Conservation (phyloP, 2,113 vertebrate species). For the Hippoglossus stenolepis region DNA sequence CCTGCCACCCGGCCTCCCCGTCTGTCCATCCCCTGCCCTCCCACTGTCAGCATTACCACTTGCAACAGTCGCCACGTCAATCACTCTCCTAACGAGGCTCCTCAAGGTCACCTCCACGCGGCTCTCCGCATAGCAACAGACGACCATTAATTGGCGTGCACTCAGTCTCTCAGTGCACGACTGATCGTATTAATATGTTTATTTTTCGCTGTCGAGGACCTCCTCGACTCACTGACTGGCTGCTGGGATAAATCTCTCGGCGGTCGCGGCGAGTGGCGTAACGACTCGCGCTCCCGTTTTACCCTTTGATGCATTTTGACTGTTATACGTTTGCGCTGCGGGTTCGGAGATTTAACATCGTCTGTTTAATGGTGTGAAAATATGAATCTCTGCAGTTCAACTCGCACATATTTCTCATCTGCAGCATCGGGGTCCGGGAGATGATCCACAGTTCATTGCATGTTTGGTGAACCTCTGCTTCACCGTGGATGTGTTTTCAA, state of each 20-base stretch:
- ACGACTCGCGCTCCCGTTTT: constrained; percentile 54
- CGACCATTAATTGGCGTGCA: constrained; percentile 64
- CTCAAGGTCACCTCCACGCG: constrained; percentile 71
- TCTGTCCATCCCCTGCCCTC: constrained; percentile 35
- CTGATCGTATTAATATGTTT: constrained; percentile 75
- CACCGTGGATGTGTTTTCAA: constrained; percentile 16
- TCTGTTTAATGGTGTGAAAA: constrained; percentile 58
- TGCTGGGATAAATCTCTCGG: constrained; percentile 44
- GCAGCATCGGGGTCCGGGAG: constrained; percentile 18
- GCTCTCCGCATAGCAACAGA: constrained; percentile 56
- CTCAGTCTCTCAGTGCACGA: constrained; percentile 54
- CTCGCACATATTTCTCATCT: constrained; percentile 37
- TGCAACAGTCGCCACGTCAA: constrained; percentile 57
- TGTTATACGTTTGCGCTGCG: constrained; percentile 24
- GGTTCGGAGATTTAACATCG: constrained; percentile 37
- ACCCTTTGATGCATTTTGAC: constrained; percentile 58
- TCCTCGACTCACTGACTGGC: constrained; percentile 46
- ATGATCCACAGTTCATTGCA: constrained; percentile 58
- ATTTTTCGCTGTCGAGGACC: constrained; percentile 65
- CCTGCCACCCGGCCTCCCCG: constrained; percentile 25
- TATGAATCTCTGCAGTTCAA: constrained; percentile 41
- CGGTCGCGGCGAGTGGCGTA: constrained; percentile 36
- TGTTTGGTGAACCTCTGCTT: constrained; percentile 21
- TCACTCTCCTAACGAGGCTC: constrained; percentile 66
- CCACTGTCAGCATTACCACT: constrained; percentile 18